Evolutionary conservation across 2,797 vertebrate species (phyloP), one percentile per base, ranked within the genome.

Genomic region (Trematomus bernacchii): DNA sequence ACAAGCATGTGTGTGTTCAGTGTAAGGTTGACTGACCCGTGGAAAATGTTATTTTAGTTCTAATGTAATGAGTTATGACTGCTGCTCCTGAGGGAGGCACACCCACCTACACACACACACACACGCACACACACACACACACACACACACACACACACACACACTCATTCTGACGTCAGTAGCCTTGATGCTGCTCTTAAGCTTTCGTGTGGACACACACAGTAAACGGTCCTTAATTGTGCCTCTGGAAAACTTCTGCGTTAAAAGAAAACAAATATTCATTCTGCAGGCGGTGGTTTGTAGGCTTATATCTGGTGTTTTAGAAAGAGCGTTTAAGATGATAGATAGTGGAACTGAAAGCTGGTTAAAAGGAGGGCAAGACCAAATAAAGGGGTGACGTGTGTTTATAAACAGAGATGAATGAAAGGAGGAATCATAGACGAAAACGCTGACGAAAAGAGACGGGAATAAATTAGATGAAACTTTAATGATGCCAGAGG

Each of bases 1-100:
- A 23, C 23, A 23, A 63, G 54, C 2, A 2, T 8, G 59, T 46
- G 13, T 48, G 21, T 37, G 69, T 11, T 48, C 57, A 40, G 76
- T 74, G 72, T 75, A 74, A 73, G 76, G 58, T 80, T 78, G 80
- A 85, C 71, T 89, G 83, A 88, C 78, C 85, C 76, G 27, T 85
- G 72, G 66, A 85, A 87, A 85, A 87, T 84, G 69, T 87, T 90
- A 81, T 88, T 91, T 85, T 81, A 76, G 71, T 73, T 82, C 30
- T 65, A 89, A 84, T 77, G 63, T 93, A 88, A 93, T 88, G 87
- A 89, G 89, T 91, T 90, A 82, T 93, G 90, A 90, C 88, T 87
- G 88, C 86, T 80, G 42, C 77, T 86, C 91, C 89, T 57, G 55
- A 77, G 88, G 89, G 89, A 85, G 85, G 65, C 85, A 75, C 85